Base-by-base conservation (phyloP, 2,797 vertebrate genomes). In the Sebastes flavidus region DNA sequence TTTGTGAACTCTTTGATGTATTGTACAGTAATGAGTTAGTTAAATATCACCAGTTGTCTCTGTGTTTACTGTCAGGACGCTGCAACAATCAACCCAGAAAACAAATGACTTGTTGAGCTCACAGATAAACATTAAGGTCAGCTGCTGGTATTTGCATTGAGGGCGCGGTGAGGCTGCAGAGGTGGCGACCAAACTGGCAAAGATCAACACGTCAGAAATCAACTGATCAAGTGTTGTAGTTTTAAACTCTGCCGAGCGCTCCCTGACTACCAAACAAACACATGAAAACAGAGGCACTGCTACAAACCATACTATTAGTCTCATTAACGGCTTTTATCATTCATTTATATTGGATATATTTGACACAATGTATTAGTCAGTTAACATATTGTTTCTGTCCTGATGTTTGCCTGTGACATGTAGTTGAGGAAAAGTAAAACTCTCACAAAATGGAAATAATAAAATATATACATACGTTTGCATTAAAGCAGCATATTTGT, bases 71-170 rank as follows among this genome's bases (percentile, higher is more conserved):
- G 12, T 42, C 18, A 2, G n/a, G 25, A 66, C 9, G 27, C 8
- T 30, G 18, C 10, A 11, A 7, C 4, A 2, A 0, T 30, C 34
- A 20, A 1, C n/a, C 22, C 29, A 54, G 20, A n/a, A 14, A 55
- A 62, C 8, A 65, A 20, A 24, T 1, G 18, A 22, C 36, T 5
- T 59, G 2, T 14, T 5, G 6, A 46, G 16, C 22, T 18, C 25
- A 20, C n/a, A 8, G 20, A 46, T 65, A 5, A 63, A 58, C 34
- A 72, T 5, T 4, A 5, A 4, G 6, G 4, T 34, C 71, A 25
- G 61, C 27, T 13, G 65, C 30, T 18, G 42, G 12, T 75, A 20
- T 71, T 71, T 83, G 72, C 66, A 55, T 4, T 65, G n/a, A 75
- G 38, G 71, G 55, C 0, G 30, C 14, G 10, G 79, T 16, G 38